Evolutionary conservation across 1,140 invertebrate species (phyloP), one percentile per base, ranked within the genome.

Genomic region (Lepidurus arcticus): DNA sequence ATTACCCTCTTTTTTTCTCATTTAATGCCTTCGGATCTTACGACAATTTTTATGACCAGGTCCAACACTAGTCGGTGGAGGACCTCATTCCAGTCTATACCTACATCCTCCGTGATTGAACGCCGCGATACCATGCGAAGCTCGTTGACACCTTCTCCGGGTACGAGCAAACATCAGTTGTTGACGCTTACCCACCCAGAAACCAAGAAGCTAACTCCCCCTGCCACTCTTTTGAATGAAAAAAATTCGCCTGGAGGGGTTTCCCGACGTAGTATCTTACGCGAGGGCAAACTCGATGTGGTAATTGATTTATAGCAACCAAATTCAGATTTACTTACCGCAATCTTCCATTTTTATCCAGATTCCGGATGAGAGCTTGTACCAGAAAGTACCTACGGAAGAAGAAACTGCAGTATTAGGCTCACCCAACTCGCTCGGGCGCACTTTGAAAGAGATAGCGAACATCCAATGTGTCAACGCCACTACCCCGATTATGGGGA

Each of bases 1-100:
- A 65, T 65, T 65, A 65, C 53, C 53, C 21, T 53, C 21, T 7
- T 21, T 65, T 65, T 21, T 65, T 7, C 21, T 65, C 16, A 13
- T 65, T 65, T 65, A 13, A n/a, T 7, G 53, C 21, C 53, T 65
- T 13, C 16, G 21, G n/a, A 65, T 65, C 21, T 65, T 13, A 21
- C 53, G 53, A 65, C 53, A 65, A 21, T 13, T 21, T 65, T 65
- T 65, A 11, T 21, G 16, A 21, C 78, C 11, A 78, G 78, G 73
- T 74, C 45, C 16, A 75, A 76, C 42, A 76, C 75, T 13, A 76
- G 75, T 44, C 26, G 75, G 10, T 44, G 75, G 34, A 44, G 75
- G 47, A 76, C 75, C 44, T 76, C 75, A 34, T 76, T 76, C 42
- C 34, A 76, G 34, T 76, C 75, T 21, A 16, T 76, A 26, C 43